Percentiles rank a stretch among this genome's conserved stretches.
Evolutionary conservation across 2,797 vertebrate species (phyloP).

Genomic region (Botia almorhae): DNA sequence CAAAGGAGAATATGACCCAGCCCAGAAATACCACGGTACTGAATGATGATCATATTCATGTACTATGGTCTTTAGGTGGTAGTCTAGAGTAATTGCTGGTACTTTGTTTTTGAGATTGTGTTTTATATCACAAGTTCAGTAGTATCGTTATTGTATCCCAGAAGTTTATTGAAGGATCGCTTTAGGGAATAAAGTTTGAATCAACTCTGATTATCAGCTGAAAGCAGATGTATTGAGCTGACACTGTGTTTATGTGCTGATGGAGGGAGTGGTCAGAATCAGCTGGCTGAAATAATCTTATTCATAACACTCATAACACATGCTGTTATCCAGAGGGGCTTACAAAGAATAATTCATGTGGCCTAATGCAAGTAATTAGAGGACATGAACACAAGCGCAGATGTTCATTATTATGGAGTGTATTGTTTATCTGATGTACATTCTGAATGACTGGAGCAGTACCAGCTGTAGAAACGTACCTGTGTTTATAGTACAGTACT

Average conservation of each 20-base stretch:
- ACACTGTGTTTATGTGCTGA: constrained; percentile 9
- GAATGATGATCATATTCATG: too few relatives aligned
- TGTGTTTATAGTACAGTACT: background rate
- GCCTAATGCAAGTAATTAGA: constrained; percentile 40
- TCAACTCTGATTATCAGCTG: constrained; percentile 18
- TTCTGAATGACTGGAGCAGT: constrained; percentile 11
- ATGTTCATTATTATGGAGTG: constrained; percentile 36
- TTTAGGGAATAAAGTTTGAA: constrained; percentile 23
- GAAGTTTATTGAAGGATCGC: background rate
- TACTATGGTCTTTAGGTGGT: too few relatives aligned
- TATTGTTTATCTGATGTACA: constrained; percentile 48
- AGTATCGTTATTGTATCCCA: background rate
- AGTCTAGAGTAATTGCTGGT: background rate
- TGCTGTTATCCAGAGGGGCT: constrained; percentile 47
- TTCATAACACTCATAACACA: constrained; percentile 1
- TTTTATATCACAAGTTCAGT: background rate
- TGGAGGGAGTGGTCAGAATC: constrained; percentile 38
- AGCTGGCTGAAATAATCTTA: constrained; percentile 24
- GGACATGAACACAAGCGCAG: constrained; percentile 39
- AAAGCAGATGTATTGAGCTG: constrained; percentile 27
- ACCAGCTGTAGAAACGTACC: background rate
- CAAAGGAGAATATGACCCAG: too few relatives aligned
- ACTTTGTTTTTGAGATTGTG: background rate
- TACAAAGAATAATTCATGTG: constrained; percentile 32
- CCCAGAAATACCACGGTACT: too few relatives aligned